Conservation (phyloP, 2,888 invertebrate genomes). For the Melinopterus prodromus region DNA sequence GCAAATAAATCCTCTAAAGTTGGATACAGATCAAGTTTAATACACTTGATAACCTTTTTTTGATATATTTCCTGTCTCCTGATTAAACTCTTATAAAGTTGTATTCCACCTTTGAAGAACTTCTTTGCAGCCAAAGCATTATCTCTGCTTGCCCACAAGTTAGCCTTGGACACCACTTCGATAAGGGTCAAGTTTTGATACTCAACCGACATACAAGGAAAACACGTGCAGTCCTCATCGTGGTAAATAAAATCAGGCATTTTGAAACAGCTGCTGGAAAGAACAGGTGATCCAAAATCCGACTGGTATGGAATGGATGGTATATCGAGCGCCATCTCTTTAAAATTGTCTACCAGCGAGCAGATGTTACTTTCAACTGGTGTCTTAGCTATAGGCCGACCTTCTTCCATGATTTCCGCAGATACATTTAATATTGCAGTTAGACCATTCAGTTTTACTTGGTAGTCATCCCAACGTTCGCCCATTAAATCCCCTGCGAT, state of each 20-base stretch:
- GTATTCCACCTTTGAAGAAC: neutral
- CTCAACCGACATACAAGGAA: neutral
- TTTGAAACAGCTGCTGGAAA: neutral
- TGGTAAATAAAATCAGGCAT: neutral
- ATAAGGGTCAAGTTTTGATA: neutral
- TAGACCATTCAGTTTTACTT: neutral
- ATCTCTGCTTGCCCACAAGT: neutral
- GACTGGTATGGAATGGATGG: too few relatives aligned
- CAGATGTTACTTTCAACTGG: neutral
- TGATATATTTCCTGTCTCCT: neutral
- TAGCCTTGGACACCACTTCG: neutral
- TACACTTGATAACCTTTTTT: neutral
- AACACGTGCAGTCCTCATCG: neutral
- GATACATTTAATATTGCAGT: neutral
- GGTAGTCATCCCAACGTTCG: neutral
- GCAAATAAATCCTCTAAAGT: neutral
- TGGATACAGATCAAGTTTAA: neutral
- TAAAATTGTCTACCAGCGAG: neutral
- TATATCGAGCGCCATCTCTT: neutral
- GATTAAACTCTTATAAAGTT: neutral
- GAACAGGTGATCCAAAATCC: neutral
- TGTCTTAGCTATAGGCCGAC: neutral
- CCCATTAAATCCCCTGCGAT: neutral
- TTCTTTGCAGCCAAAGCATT: neutral
- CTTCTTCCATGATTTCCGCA: neutral